Evolutionary conservation across 2,113 vertebrate species (phyloP).

Genomic region (Melozone crissalis): DNA sequence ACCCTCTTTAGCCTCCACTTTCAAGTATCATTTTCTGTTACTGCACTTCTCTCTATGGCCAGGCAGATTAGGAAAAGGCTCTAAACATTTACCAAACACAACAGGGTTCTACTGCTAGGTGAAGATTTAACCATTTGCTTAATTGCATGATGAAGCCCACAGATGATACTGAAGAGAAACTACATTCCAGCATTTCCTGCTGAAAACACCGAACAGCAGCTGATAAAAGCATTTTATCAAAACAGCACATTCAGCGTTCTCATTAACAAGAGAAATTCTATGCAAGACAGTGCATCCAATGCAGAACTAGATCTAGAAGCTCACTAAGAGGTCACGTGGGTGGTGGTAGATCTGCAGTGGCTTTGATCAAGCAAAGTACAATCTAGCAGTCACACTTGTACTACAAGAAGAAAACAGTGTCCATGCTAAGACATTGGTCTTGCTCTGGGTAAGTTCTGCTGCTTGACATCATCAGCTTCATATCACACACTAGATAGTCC

Average conservation of each 20-base stretch:
- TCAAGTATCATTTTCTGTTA: not conserved
- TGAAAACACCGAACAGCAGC: slow-evolving; percentile 3
- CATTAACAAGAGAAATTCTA: slow-evolving; percentile 25
- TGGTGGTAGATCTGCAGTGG: not conserved
- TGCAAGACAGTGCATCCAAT: not conserved
- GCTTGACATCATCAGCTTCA: not conserved
- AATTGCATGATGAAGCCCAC: not conserved
- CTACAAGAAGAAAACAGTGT: not conserved
- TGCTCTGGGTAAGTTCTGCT: slow-evolving; percentile 25
- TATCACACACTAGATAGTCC: not conserved
- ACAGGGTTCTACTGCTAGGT: not conserved
- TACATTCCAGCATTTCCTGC: slow-evolving; percentile 16
- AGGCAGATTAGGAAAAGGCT: not conserved
- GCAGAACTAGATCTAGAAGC: slow-evolving; percentile 2
- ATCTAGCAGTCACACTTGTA: not conserved
- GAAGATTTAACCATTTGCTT: not conserved
- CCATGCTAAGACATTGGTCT: not conserved
- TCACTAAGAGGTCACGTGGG: not conserved
- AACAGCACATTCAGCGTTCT: slow-evolving; percentile 22
- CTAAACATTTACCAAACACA: not conserved
- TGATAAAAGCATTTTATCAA: slow-evolving; percentile 35
- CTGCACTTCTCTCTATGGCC: not conserved
- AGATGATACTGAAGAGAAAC: slow-evolving; percentile 1
- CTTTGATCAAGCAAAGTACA: slow-evolving; percentile 1
- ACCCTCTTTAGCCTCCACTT: not conserved